Evolutionary conservation across 2,113 vertebrate genomes (phyloP), one percentile per base, ranked within the genome.

Genomic region (Zosterops borbonicus): DNA sequence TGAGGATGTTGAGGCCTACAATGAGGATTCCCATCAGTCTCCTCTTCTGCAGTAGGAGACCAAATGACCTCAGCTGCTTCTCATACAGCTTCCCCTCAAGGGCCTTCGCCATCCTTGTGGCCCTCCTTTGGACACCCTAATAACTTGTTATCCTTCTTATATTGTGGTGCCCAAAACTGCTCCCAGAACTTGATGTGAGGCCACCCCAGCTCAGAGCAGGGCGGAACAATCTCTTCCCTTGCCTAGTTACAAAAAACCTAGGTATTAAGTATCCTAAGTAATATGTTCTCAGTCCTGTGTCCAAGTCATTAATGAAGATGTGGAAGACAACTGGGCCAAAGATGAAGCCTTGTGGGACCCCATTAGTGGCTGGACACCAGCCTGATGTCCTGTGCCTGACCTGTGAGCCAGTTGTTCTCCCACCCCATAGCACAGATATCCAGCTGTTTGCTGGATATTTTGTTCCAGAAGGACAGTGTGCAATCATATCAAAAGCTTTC

Each of bases 181-280:
- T 2, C 28, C 2, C 19, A 74, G 23, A 2, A 20, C 33, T 33
- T 0, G 3, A 74, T 12, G 12, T 37, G 19, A 81, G 44, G 7
- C 8, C 0, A 1, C 37, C 2, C 4, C 3, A 58, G 22, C 2
- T 4, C 14, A 44, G 33, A 50, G 12, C 5, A 65, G 52, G 33
- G 31, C 0, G 0, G 42, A 19, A 24, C 68, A 74, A 50, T 74
- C 12, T 5, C 9, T 5, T 52, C 33, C 27, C 18, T 74, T 13
- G 27, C 46, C 33, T 44, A 44, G 42, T 44, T 44, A 44, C 42
- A 44, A 44, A 44, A 44, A 44, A 44, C 3, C 42, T 18, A 44
- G 42, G 42, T 44, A 44, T 44, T 44, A 44, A 44, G 42, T 44
- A 44, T 44, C 42, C 42, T 44, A 44, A 44, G 42, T 44, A 44